Evolutionary conservation across 2,797 vertebrate species (phyloP), one percentile per base, ranked within the genome.

Genomic region (Silurus aristotelis): DNA sequence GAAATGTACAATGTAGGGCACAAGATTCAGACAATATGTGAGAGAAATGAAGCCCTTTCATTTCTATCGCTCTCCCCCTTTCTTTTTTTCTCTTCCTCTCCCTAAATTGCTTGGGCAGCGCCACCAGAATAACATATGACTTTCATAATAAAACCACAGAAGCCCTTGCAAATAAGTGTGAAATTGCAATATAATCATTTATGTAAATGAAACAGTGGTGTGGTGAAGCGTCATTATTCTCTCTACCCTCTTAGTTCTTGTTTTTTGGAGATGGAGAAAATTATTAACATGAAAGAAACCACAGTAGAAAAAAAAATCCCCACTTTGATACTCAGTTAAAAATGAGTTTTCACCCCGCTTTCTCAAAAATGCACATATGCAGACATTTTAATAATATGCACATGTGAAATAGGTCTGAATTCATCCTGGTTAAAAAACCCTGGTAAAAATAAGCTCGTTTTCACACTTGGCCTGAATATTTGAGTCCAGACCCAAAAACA

Each of bases 121-220:
- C 70, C 86, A 89, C 87, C 90, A 87, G 87, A 89, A 91, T 92
- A 92, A 93, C 93, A 80, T 91, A 92, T 75, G 75, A 89, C 89
- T 92, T 92, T 92, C 89, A 93, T 91, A 91, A 92, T 89, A 88
- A 85, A 88, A 86, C 89, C 85, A 85, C 71, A 82, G 84, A 91
- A 90, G 84, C 85, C 89, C 89, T 91, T 91, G 89, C 88, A 92
- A 92, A 93, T 92, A 90, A 89, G 88, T 91, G 89, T 91, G 89
- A 91, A 92, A 93, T 89, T 92, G 91, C 90, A 92, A 91, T 90
- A 90, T 91, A 93, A 93, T 93, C 86, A 93, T 90, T 92, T 92
- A 93, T 94, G 91, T 86, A 92, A 93, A 93, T 91, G 85, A 90
- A 82, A 90, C 87, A 64, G 72, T 83, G 87, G 86, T 88, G 75